Percentiles rank a stretch among this genome's conserved stretches.
Evolutionary conservation across 2,113 vertebrate genomes (phyloP).

Genomic region (Pomatostomus ruficeps): DNA sequence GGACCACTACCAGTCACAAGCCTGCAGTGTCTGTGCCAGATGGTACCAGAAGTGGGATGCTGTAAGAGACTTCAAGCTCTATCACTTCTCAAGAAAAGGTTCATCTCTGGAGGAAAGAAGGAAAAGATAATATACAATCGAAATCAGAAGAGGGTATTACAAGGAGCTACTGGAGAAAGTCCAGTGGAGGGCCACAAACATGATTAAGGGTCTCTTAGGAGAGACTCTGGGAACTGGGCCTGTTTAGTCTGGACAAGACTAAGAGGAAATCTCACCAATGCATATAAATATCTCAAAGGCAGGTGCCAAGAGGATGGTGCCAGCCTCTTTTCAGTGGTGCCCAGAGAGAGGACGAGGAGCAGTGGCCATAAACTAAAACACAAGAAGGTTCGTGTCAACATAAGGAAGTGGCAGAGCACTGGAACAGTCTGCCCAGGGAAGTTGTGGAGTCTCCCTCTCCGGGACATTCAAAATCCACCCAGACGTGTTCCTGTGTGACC

Average conservation of each 20-base stretch:
- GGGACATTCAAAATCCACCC: background rate
- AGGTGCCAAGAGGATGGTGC: no score
- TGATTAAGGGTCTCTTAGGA: background rate
- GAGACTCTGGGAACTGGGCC: background rate
- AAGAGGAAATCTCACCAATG: background rate
- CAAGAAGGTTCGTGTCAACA: no score
- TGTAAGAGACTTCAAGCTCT: background rate
- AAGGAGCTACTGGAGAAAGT: background rate
- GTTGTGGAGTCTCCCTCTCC: background rate
- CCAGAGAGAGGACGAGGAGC: background rate
- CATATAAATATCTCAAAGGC: background rate
- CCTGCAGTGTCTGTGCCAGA: background rate
- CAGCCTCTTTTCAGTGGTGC: background rate
- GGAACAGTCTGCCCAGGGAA: background rate
- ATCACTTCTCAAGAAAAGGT: background rate
- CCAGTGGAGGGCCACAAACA: background rate
- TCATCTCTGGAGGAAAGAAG: background rate
- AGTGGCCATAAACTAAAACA: background rate
- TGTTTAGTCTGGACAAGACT: background rate
- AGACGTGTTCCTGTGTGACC: background rate
- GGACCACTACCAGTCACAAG: background rate
- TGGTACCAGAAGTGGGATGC: background rate
- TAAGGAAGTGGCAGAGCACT: background rate
- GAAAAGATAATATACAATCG: background rate
- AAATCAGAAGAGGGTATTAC: background rate